phyloP scores from a whole-genome alignment of 2,888 invertebrate species.

The Amblyjoppa fuscipennis region DNA sequence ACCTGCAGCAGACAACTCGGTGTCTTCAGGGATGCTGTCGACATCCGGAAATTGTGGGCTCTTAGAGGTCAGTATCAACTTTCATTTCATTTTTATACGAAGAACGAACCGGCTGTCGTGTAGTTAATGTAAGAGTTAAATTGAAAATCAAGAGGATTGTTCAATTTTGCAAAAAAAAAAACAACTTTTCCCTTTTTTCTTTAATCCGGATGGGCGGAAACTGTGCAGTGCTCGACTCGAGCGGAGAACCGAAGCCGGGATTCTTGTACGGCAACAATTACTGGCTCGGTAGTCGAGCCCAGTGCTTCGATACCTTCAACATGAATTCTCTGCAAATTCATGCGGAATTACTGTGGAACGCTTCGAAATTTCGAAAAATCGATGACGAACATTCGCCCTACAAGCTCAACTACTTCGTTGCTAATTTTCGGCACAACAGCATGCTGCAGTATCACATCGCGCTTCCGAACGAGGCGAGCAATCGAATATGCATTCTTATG shows the following conservation, averaged over 20 bases:
- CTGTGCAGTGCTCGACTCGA: slow-evolving; percentile 86
- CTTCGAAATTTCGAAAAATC: slow-evolving; percentile 76
- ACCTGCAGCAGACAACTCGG: slow-evolving; percentile 84
- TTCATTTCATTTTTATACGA: neutral
- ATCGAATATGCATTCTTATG: neutral
- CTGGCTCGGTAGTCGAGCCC: slow-evolving; percentile 87
- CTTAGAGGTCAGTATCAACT: slow-evolving; percentile 85
- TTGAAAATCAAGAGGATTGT: neutral
- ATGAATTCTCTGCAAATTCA: slow-evolving; percentile 76
- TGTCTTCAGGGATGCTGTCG: slow-evolving; percentile 84
- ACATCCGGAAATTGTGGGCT: slow-evolving; percentile 85
- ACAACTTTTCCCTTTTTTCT: no score
- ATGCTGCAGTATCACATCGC: slow-evolving; percentile 84
- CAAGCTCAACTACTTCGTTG: slow-evolving; percentile 82
- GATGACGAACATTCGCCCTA: slow-evolving; percentile 84
- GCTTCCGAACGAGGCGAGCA: slow-evolving; percentile 84
- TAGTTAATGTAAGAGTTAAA: neutral
- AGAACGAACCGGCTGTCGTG: neutral
- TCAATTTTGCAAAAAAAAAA: no score
- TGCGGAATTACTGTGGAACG: slow-evolving; percentile 73
- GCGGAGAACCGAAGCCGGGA: slow-evolving; percentile 86
- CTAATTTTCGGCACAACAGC: slow-evolving; percentile 84
- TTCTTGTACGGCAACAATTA: slow-evolving; percentile 88
- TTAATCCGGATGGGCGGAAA: neutral
- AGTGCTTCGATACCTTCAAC: slow-evolving; percentile 85